Evolutionary conservation across 2,888 invertebrate genomes (phyloP).

Genomic region (Lepidochrysops patricia): DNA sequence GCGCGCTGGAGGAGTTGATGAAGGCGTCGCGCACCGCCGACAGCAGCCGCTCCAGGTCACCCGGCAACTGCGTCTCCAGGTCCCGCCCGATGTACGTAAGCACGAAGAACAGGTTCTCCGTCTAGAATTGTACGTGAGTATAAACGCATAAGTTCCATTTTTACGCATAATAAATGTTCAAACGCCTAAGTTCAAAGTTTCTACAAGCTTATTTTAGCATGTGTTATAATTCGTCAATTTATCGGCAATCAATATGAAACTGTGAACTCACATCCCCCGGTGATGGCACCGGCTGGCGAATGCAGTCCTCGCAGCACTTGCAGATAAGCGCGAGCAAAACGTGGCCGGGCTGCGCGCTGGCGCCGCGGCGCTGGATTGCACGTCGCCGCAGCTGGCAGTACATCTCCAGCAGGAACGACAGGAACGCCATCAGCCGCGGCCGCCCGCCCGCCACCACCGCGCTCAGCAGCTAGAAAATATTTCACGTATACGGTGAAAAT

Average conservation of each 20-base stretch:
- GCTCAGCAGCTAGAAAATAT: slow-evolving; percentile 56
- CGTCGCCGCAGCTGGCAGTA: slow-evolving; percentile 88
- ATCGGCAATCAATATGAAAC: too few species aligned
- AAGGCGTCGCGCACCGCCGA: slow-evolving; percentile 89
- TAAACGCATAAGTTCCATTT: too few species aligned
- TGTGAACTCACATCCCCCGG: slow-evolving; percentile 83
- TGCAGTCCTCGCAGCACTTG: slow-evolving; percentile 92
- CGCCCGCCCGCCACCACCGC: slow-evolving; percentile 75
- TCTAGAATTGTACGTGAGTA: slow-evolving; percentile 63
- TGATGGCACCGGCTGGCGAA: slow-evolving; percentile 86
- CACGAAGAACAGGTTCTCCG: slow-evolving; percentile 91
- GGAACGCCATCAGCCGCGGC: slow-evolving; percentile 85
- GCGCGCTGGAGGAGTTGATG: slow-evolving; percentile 82
- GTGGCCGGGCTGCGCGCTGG: slow-evolving; percentile 65
- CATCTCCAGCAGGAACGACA: slow-evolving; percentile 93
- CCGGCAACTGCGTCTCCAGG: slow-evolving; percentile 86
- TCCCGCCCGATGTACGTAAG: slow-evolving; percentile 91
- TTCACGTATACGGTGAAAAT: too few species aligned
- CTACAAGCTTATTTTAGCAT: too few species aligned
- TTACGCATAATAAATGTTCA: too few species aligned
- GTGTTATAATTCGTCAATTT: too few species aligned
- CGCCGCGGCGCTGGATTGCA: slow-evolving; percentile 73
- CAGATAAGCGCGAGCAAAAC: slow-evolving; percentile 87
- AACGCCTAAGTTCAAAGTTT: too few species aligned
- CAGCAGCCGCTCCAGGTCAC: slow-evolving; percentile 85